These are phyloP conservation scores for Thumatha senex DNA, from an alignment of 2,888 invertebrate species.

Conservation along the genomic window DNA sequence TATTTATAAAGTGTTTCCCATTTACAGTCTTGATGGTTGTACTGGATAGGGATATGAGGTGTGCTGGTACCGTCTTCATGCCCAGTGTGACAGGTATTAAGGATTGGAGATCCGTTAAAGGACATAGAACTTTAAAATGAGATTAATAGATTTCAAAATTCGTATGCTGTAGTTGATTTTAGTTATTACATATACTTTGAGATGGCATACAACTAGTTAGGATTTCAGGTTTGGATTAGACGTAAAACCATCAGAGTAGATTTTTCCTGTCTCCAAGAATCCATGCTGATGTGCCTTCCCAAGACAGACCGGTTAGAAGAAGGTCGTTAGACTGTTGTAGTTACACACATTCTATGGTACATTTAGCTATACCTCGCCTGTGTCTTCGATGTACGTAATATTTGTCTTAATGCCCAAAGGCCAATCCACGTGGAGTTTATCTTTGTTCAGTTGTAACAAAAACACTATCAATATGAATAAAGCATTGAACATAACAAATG, in stretches of 20 bases:
- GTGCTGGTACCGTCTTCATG: constrained; percentile 20
- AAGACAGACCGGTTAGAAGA: constrained; percentile 81
- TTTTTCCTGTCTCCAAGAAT: constrained; percentile 68
- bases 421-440: constrained; percentile 98
- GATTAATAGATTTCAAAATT: constrained; percentile 8
- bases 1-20: constrained; percentile 4
- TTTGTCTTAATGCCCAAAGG: constrained; percentile 97
- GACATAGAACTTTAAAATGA: constrained; percentile 13
- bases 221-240: constrained; percentile 59
- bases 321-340: constrained; percentile 81
- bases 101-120: constrained; percentile 13
- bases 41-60: constrained; percentile 20
- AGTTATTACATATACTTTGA: constrained; percentile 26
- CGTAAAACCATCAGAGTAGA: constrained; percentile 63
- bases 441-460: constrained; percentile 99
- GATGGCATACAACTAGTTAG: constrained; percentile 41
- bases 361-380: constrained; percentile 91
- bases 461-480: constrained; percentile 99
- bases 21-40: constrained; percentile 9
- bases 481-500: constrained; percentile 99
- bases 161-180: constrained; percentile 28
- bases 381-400: constrained; percentile 96
- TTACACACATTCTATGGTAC: constrained; percentile 72
- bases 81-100: constrained; percentile 20
- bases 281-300: constrained; percentile 82